These are phyloP conservation scores for Sciurus carolinensis DNA, from an alignment of 2,797 vertebrate genomes.

Conservation along the genomic window DNA sequence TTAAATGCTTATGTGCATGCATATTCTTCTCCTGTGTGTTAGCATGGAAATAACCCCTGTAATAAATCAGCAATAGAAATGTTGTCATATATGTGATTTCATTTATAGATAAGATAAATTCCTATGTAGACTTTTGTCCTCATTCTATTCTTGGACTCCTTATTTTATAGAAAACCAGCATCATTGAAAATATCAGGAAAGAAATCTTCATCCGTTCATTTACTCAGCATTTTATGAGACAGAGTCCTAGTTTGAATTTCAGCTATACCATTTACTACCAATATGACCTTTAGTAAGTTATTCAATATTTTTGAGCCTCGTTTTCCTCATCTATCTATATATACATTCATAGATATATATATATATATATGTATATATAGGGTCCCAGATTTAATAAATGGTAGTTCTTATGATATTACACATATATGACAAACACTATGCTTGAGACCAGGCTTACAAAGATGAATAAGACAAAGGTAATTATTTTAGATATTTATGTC, in stretches of 20 bases:
- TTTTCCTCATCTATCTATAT: conserved; percentile 36
- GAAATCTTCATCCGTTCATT: conserved; percentile 50
- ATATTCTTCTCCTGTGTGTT: conserved; percentile 13
- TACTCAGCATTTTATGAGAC: conserved; percentile 55
- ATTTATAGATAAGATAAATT: conserved; percentile 61
- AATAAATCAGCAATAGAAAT: conserved; percentile 10
- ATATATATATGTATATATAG: not conserved
- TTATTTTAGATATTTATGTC: conserved; percentile 27
- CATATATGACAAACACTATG: not conserved
- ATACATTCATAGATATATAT: not conserved
- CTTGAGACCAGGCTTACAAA: not conserved
- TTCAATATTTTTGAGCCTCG: conserved; percentile 9
- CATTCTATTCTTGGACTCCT: conserved; percentile 54
- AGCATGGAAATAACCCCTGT: not conserved
- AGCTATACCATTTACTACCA: conserved; percentile 16
- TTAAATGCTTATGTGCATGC: not conserved
- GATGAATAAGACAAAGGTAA: conserved; percentile 27
- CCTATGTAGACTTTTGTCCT: conserved; percentile 24
- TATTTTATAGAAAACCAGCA: conserved; percentile 57
- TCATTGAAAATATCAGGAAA: conserved; percentile 43
- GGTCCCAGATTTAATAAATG: not conserved
- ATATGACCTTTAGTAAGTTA: conserved; percentile 41
- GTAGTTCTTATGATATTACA: not conserved
- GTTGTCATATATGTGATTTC: not conserved
- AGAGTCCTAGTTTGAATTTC: conserved; percentile 39